Evolutionary conservation across 2,797 vertebrate species (phyloP).

Genomic region (Scleropages formosus): DNA sequence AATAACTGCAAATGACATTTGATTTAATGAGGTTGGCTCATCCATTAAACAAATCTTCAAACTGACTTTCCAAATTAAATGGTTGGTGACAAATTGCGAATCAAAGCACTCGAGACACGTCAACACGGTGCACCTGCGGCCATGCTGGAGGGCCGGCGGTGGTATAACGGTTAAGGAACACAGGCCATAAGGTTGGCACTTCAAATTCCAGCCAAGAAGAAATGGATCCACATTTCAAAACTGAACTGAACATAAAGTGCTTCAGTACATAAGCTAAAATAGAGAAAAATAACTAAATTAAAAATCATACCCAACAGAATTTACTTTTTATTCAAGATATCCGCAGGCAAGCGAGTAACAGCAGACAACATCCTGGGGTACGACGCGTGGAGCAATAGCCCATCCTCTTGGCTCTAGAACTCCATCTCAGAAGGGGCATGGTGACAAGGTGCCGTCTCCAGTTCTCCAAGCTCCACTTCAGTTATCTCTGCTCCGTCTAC

Average conservation of each 20-base stretch:
- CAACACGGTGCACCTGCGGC: background rate
- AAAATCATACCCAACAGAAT: no score
- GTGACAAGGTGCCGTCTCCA: background rate
- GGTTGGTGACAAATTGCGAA: background rate
- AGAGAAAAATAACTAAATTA: no score
- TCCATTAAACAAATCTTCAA: no score
- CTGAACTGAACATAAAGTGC: constrained; percentile 3
- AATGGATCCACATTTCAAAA: background rate
- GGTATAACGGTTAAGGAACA: constrained; percentile 2
- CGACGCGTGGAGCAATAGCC: no score
- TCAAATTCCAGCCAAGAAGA: background rate
- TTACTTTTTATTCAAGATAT: no score
- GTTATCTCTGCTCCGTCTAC: background rate
- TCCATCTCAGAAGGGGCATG: background rate
- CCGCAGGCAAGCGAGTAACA: no score
- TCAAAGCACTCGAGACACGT: background rate
- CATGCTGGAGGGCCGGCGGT: constrained; percentile 5
- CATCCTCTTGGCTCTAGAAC: background rate
- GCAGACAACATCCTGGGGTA: no score
- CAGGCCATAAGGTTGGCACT: background rate
- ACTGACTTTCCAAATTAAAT: no score
- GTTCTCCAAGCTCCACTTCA: background rate
- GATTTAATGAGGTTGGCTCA: no score
- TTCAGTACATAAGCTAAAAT: background rate
- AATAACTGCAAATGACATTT: background rate